Evolutionary conservation across 2,888 invertebrate species (phyloP).

Genomic region (Agrotis ipsilon): DNA sequence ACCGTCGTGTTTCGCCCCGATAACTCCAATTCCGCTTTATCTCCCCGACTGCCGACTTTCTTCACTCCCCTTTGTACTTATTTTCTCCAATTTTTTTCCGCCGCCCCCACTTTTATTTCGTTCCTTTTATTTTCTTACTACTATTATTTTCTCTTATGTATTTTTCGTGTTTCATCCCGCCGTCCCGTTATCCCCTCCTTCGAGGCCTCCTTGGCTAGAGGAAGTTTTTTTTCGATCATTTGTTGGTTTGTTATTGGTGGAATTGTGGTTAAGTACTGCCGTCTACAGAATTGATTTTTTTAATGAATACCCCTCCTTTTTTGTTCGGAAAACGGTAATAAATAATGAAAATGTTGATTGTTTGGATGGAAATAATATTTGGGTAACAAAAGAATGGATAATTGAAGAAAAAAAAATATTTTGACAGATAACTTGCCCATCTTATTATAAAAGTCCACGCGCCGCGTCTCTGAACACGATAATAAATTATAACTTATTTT

Average conservation of each 20-base stretch:
- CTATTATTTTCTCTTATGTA: constrained; percentile 90
- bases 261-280: constrained; percentile 85
- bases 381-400: constrained; percentile 53
- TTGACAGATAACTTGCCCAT: too few species aligned
- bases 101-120: constrained; percentile 87
- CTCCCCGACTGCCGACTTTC: constrained; percentile 86
- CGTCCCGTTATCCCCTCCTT: constrained; percentile 82
- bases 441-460: too few species aligned
- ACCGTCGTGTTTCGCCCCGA: constrained; percentile 86
- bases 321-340: constrained; percentile 75
- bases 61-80: constrained; percentile 89
- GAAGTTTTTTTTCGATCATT: constrained; percentile 86
- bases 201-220: constrained; percentile 67
- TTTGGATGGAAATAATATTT: constrained; percentile 63
- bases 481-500: too few species aligned
- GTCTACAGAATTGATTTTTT: constrained; percentile 81
- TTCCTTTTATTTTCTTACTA: constrained; percentile 88
- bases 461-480: too few species aligned
- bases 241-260: constrained; percentile 87
- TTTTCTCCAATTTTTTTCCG: constrained; percentile 89
- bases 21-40: constrained; percentile 91
- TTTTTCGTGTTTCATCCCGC: constrained; percentile 88
- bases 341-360: constrained; percentile 77
- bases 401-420: not conserved
- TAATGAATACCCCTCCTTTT: constrained; percentile 87